A percentile compares a stretch with the other conserved stretches of the same genome.
Conservation (phyloP, 2,113 vertebrate genomes). For the Eptatretus burgeri region DNA sequence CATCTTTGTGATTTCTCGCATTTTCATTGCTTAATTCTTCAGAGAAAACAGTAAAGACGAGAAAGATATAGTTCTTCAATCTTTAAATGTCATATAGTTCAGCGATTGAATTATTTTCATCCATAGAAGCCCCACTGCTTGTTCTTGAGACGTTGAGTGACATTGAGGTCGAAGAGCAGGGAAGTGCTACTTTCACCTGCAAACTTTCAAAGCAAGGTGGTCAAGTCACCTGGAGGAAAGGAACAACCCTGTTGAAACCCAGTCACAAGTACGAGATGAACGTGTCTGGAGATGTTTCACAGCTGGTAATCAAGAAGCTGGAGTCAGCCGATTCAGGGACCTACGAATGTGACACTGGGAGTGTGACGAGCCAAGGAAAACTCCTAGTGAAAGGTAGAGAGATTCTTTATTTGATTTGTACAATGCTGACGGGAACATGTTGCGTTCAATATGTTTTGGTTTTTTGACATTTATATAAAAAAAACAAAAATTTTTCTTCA, state of each 20-base stretch:
- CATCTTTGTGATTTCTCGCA: not conserved
- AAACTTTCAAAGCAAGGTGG: not conserved
- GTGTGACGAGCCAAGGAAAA: not conserved
- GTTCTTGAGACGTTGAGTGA: not conserved
- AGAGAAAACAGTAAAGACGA: not conserved
- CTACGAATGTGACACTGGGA: not conserved
- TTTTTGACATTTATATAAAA: too few species aligned
- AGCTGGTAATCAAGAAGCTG: slow-evolving; percentile 3
- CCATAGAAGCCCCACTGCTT: not conserved
- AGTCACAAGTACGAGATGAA: slow-evolving; percentile 2
- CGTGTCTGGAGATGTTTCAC: not conserved
- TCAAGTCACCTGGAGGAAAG: slow-evolving; percentile 1
- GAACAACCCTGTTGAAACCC: not conserved
- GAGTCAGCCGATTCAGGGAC: not conserved
- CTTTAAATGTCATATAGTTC: not conserved
- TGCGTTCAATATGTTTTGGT: too few species aligned
- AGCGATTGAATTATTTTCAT: not conserved
- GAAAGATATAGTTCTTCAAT: not conserved
- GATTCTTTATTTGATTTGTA: too few species aligned
- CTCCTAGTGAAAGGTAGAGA: not conserved
- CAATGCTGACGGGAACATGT: too few species aligned
- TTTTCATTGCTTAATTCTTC: not conserved
- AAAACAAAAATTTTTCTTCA: too few species aligned
- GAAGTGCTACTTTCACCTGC: not conserved
- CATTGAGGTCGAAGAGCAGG: slow-evolving; percentile 2